These are phyloP conservation scores for Rhodophaea formosa DNA, from an alignment of 2,888 invertebrate species.

Conservation along the genomic window DNA sequence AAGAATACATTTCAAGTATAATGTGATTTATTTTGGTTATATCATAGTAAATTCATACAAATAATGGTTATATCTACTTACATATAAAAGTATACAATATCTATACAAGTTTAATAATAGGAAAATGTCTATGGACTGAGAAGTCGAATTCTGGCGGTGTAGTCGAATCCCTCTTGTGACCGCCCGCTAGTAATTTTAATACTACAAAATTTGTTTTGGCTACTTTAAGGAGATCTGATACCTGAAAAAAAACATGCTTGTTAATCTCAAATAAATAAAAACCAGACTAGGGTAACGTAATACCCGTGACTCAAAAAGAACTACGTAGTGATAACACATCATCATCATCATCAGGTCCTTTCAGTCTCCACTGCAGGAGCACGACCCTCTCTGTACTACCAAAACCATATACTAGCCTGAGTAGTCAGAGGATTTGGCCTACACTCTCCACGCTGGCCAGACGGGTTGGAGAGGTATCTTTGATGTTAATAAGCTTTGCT, in stretches of 20 bases:
- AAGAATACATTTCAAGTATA: neutral
- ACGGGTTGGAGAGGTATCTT: too few species aligned
- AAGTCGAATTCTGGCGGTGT: conserved; percentile 96
- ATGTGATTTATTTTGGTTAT: conserved; percentile 3
- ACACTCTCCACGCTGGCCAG: too few species aligned
- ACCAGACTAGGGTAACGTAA: too few species aligned
- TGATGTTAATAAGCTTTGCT: too few species aligned
- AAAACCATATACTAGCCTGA: too few species aligned
- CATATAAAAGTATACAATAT: conserved; percentile 28
- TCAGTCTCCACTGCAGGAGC: too few species aligned
- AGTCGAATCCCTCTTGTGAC: conserved; percentile 93
- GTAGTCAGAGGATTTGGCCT: too few species aligned
- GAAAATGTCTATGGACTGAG: conserved; percentile 92
- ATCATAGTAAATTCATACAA: conserved; percentile 12
- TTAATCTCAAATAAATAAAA: too few species aligned
- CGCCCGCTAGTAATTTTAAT: conserved; percentile 93
- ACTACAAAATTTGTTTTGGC: conserved; percentile 98
- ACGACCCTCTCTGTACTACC: too few species aligned
- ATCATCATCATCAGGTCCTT: too few species aligned
- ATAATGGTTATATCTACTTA: neutral
- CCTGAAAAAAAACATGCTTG: conserved; percentile 73
- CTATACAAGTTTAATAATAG: conserved; percentile 88
- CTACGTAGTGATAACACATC: too few species aligned
- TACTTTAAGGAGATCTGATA: conserved; percentile 91
- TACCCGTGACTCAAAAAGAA: too few species aligned